Conservation (phyloP, 2,888 invertebrate genomes). For the Laspeyria flexula region DNA sequence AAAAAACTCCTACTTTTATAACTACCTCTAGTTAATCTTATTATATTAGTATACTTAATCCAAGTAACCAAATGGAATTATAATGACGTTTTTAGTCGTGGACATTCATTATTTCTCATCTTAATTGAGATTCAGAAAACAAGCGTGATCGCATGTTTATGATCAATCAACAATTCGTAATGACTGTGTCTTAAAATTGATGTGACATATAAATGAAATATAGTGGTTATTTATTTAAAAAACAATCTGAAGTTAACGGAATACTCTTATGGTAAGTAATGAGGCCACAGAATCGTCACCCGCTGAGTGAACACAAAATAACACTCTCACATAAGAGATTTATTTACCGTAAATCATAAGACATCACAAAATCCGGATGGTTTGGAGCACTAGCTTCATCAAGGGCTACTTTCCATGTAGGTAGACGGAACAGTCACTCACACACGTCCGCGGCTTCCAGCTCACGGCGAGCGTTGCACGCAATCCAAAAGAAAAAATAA, state of each 20-base stretch:
- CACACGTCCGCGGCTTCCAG: slow-evolving; percentile 76
- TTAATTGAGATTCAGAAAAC: background rate
- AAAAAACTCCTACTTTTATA: too few relatives aligned
- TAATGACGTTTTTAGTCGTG: background rate
- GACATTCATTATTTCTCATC: background rate
- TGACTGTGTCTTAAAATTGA: slow-evolving; percentile 11
- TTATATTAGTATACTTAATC: background rate
- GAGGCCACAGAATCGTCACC: slow-evolving; percentile 78
- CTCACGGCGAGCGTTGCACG: slow-evolving; percentile 78
- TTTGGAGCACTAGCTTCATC: slow-evolving; percentile 67
- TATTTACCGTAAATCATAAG: slow-evolving; percentile 77
- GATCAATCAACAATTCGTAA: slow-evolving; percentile 9
- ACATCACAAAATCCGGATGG: slow-evolving; percentile 72
- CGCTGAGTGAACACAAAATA: slow-evolving; percentile 62
- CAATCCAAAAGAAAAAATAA: slow-evolving; percentile 83
- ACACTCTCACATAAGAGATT: slow-evolving; percentile 51
- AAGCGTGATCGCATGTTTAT: slow-evolving; percentile 46
- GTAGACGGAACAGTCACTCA: slow-evolving; percentile 81
- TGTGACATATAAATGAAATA: slow-evolving; percentile 14
- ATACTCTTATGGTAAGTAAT: slow-evolving; percentile 61
- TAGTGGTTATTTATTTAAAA: slow-evolving; percentile 30
- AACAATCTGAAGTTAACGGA: slow-evolving; percentile 66
- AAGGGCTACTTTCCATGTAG: slow-evolving; percentile 79
- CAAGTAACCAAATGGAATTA: background rate
- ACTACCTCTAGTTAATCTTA: too few relatives aligned